Conservation (phyloP, 2,888 invertebrate genomes). For the Macaria liturata region DNA sequence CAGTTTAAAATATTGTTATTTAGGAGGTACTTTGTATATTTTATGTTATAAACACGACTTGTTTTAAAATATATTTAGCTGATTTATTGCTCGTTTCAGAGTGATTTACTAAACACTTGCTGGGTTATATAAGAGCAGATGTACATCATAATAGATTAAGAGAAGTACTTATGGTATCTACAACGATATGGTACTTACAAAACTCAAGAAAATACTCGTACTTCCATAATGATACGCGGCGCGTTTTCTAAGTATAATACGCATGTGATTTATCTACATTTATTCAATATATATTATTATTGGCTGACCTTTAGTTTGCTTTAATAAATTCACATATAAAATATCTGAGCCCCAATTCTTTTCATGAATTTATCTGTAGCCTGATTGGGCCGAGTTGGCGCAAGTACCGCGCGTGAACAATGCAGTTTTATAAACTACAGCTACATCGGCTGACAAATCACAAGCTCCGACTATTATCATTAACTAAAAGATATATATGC, state of each 20-base stretch:
- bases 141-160: background rate
- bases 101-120: constrained; percentile 14
- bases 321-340: too few relatives aligned
- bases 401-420: constrained; percentile 1
- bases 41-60: constrained; percentile 30
- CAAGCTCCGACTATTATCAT: constrained; percentile 6
- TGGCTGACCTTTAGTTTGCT: too few relatives aligned
- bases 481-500: constrained; percentile 12
- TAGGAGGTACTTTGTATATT: too few relatives aligned
- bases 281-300: too few relatives aligned
- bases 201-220: too few relatives aligned
- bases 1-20: background rate
- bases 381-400: constrained; percentile 6
- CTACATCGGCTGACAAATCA: background rate
- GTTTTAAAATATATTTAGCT: constrained; percentile 6
- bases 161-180: too few relatives aligned
- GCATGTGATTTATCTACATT: too few relatives aligned
- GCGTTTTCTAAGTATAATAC: too few relatives aligned
- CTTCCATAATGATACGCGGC: too few relatives aligned
- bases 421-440: constrained; percentile 4
- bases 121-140: too few relatives aligned
- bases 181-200: too few relatives aligned
- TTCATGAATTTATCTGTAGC: constrained; percentile 5
- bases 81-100: constrained; percentile 17
- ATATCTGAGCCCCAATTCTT: constrained; percentile 8